These are phyloP conservation scores for Leptarthrus brevirostris DNA, from an alignment of 2,888 invertebrate genomes.

Conservation along the genomic window DNA sequence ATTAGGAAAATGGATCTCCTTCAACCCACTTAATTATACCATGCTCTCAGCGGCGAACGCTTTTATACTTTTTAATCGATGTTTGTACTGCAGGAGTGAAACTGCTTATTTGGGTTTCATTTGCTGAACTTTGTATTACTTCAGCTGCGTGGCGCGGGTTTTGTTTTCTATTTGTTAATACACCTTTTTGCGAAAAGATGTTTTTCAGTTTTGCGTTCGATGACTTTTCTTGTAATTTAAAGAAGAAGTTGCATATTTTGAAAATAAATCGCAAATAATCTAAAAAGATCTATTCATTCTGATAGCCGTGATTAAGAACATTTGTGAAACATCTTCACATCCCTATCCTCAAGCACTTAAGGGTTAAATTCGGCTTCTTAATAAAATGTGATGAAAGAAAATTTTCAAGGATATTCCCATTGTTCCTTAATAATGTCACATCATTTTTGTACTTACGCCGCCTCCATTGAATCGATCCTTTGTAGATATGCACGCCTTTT, in stretches of 20 bases:
- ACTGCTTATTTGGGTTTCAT: too few species aligned
- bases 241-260: too few species aligned
- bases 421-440: slow-evolving; percentile 19
- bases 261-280: too few species aligned
- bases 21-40: slow-evolving; percentile 33
- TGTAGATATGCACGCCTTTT: slow-evolving; percentile 1
- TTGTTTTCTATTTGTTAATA: too few species aligned
- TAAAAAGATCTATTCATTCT: too few species aligned
- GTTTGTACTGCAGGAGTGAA: slow-evolving; percentile 23
- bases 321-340: too few species aligned
- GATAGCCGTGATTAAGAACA: too few species aligned
- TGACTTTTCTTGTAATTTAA: too few species aligned
- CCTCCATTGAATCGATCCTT: slow-evolving; percentile 9
- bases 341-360: not conserved
- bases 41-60: slow-evolving; percentile 22
- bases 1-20: slow-evolving; percentile 37
- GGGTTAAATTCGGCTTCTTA: slow-evolving; percentile 16
- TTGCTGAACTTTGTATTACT: too few species aligned
- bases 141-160: too few species aligned
- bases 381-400: slow-evolving; percentile 29
- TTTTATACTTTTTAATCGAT: slow-evolving; percentile 29
- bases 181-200: too few species aligned
- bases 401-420: slow-evolving; percentile 6
- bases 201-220: too few species aligned
- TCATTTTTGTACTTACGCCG: slow-evolving; percentile 21